Conservation (phyloP, 2,888 invertebrate genomes). For the Drosophila pseudotalamancana region DNA sequence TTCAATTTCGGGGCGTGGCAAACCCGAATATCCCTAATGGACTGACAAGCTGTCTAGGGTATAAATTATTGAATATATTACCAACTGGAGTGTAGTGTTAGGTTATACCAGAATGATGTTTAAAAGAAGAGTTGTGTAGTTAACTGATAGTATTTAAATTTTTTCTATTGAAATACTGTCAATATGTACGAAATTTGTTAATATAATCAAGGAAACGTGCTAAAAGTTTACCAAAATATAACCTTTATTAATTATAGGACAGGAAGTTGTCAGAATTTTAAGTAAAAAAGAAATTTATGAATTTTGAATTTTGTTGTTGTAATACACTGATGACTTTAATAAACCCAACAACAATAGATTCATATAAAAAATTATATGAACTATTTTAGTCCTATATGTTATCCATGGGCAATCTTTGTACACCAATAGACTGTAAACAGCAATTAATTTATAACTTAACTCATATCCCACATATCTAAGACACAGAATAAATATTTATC, state of each 20-base stretch:
- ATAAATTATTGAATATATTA: not conserved
- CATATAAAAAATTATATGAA: too few relatives aligned
- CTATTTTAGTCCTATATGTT: too few relatives aligned
- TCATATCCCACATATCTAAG: not conserved
- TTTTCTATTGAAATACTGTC: too few relatives aligned
- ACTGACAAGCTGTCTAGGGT: not conserved
- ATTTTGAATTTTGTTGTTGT: too few relatives aligned
- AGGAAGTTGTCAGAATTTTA: too few relatives aligned
- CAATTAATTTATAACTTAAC: not conserved
- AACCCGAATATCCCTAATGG: not conserved
- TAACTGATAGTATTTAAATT: not conserved
- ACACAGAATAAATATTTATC: not conserved
- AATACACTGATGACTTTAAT: too few relatives aligned
- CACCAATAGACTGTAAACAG: not conserved
- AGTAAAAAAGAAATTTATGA: too few relatives aligned
- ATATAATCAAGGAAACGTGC: too few relatives aligned
- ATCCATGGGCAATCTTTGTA: not conserved
- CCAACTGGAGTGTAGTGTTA: not conserved
- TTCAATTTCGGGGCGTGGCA: conserved; percentile 25
- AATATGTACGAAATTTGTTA: too few relatives aligned
- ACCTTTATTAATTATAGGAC: too few relatives aligned
- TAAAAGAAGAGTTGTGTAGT: not conserved
- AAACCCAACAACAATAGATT: too few relatives aligned
- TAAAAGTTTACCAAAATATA: too few relatives aligned
- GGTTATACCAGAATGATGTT: not conserved